Conservation (phyloP, 2,797 vertebrate species). For the Amniataba percoides region DNA sequence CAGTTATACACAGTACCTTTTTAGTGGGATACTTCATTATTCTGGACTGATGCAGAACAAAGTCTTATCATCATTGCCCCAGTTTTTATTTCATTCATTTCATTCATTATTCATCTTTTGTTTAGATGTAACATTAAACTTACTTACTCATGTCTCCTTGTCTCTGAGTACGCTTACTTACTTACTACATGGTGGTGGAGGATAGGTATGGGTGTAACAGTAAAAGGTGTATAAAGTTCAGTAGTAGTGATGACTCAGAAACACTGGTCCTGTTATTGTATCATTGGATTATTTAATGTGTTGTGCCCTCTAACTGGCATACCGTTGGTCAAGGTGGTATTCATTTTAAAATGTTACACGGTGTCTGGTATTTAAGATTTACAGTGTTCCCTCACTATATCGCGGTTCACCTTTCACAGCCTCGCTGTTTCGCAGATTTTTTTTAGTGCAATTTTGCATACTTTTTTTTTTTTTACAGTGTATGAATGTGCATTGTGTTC, state of each 20-base stretch:
- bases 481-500: no score
- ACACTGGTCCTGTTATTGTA: not conserved
- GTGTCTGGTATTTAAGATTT: no score
- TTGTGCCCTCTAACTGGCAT: not conserved
- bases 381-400: no score
- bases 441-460: no score
- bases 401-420: no score
- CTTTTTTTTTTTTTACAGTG: no score
- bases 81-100: not conserved
- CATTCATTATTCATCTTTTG: not conserved
- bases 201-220: no score
- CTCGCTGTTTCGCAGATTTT: no score
- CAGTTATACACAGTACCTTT: not conserved
- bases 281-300: not conserved
- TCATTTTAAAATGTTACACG: no score
- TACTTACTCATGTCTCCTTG: not conserved
- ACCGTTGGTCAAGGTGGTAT: not conserved
- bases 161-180: no score
- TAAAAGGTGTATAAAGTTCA: not conserved
- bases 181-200: no score
- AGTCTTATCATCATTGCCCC: not conserved
- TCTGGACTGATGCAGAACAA: not conserved
- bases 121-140: not conserved
- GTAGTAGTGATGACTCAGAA: not conserved
- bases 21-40: not conserved